phyloP scores from a whole-genome alignment of 2,888 invertebrate genomes.

The Sicus ferrugineus region DNA sequence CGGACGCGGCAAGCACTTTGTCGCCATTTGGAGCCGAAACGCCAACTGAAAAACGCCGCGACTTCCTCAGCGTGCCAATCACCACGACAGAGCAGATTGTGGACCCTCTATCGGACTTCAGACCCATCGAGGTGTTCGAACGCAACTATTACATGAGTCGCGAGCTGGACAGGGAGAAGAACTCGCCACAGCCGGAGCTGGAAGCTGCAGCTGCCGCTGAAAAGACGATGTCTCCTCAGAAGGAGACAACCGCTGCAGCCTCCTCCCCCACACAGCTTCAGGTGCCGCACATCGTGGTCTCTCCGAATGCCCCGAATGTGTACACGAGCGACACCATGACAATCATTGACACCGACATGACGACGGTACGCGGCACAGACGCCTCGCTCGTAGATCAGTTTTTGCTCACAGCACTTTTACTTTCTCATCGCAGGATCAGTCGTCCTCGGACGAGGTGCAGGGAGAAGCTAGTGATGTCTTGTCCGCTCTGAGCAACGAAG shows the following conservation, averaged over 20 bases:
- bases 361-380: not conserved
- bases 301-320: conserved; percentile 54
- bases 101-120: conserved; percentile 59
- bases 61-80: conserved; percentile 59
- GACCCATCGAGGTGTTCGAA: conserved; percentile 63
- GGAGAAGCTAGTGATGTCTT: conserved; percentile 68
- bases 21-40: conserved; percentile 45
- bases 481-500: conserved; percentile 73
- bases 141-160: conserved; percentile 60
- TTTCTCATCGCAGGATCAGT: conserved; percentile 53
- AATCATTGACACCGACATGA: conserved; percentile 71
- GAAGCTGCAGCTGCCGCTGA: conserved; percentile 12
- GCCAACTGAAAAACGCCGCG: conserved; percentile 51
- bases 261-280: conserved; percentile 48
- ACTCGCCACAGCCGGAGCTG: conserved; percentile 40
- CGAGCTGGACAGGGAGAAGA: conserved; percentile 51
- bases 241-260: not conserved
- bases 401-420: not conserved
- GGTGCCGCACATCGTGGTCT: conserved; percentile 57
- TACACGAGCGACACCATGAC: conserved; percentile 70
- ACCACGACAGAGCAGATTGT: conserved; percentile 55
- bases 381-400: not conserved
- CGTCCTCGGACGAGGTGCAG: conserved; percentile 59
- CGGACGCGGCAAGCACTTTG: conserved; percentile 48
- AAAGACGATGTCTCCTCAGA: not conserved